phyloP scores from a whole-genome alignment of 1,140 invertebrate genomes.

The Conopomorpha cramerella region DNA sequence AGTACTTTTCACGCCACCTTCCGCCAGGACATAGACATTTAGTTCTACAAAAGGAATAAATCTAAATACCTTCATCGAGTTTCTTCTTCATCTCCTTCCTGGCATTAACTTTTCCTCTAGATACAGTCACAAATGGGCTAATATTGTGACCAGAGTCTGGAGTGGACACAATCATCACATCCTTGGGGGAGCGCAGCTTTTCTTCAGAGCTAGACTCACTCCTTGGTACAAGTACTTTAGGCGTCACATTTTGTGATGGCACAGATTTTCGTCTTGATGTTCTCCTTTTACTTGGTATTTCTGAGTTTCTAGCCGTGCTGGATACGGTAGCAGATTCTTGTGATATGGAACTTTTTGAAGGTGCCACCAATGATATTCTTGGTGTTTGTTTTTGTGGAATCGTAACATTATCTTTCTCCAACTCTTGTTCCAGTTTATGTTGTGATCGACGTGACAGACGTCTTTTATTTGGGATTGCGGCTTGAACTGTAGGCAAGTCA shows the following conservation, averaged over 20 bases:
- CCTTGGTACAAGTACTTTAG: conserved; percentile 21
- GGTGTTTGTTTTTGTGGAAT: too few relatives aligned
- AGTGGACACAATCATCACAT: conserved; percentile 15
- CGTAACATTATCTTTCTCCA: too few relatives aligned
- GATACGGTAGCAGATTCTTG: conserved; percentile 2
- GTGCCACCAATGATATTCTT: too few relatives aligned
- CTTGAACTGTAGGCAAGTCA: neutral
- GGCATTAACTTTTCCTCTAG: conserved; percentile 37
- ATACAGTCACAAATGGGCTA: conserved; percentile 35
- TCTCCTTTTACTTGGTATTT: neutral
- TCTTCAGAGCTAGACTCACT: conserved; percentile 42
- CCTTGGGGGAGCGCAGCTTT: conserved; percentile 24
- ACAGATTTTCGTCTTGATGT: conserved; percentile 13
- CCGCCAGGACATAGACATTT: too few relatives aligned
- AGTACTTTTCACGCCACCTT: too few relatives aligned
- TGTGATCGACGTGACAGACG: too few relatives aligned
- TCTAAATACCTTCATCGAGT: conserved; percentile 36
- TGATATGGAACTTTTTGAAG: too few relatives aligned
- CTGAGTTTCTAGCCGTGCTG: neutral
- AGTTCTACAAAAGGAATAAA: too few relatives aligned
- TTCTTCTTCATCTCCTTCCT: conserved; percentile 40
- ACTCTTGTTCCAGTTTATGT: too few relatives aligned
- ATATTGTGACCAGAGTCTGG: conserved; percentile 25
- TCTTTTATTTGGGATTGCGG: too few relatives aligned
- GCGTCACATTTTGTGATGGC: conserved; percentile 8